Evolutionary conservation across 2,113 vertebrate genomes (phyloP), one percentile per base, ranked within the genome.

Genomic region (Emydura subglobosa): DNA sequence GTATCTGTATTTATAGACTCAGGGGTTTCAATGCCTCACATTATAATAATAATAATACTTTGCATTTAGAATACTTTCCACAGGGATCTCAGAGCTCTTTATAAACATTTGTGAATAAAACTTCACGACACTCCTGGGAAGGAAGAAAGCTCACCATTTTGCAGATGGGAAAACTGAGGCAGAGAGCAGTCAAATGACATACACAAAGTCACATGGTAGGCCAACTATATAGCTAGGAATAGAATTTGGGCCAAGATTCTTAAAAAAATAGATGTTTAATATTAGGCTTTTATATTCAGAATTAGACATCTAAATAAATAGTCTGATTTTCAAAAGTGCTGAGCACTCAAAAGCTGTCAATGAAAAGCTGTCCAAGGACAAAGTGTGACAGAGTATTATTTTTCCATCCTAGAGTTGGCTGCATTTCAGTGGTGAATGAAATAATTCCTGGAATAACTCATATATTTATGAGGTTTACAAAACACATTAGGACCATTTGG

Each of bases 1-100:
- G 19, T 68, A 68, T 68, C 34, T n/a, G 16, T 34, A 65, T 4
- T 1, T 34, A 65, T 13, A 65, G 31, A 3, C 61, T 65, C 61
- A 65, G 51, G 51, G 51, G 51, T 53, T 53, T 17, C 51, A 53
- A 17, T 53, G 51, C 29, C 57, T 59, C 57, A 59, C 34, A 94
- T 90, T 91, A 72, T 31, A 91, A 81, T 85, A 90, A 85, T 82
- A 82, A 90, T 86, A 94, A 92, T 96, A 94, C 91, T 95, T 81
- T 87, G 21, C 51, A 88, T 85, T 92, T 89, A 86, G 72, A 92
- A 86, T 72, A 53, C 12, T 93, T 96, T 92, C 22, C 61, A 84
- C 42, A 86, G 11, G 2, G 39, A 91, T 86, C 78, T 92, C 78
- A 87, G 87, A 84, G 82, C 65, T 25, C 53, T 89, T 90, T 25